Conservation (phyloP, 2,888 invertebrate genomes). For the Sycophila texana region DNA sequence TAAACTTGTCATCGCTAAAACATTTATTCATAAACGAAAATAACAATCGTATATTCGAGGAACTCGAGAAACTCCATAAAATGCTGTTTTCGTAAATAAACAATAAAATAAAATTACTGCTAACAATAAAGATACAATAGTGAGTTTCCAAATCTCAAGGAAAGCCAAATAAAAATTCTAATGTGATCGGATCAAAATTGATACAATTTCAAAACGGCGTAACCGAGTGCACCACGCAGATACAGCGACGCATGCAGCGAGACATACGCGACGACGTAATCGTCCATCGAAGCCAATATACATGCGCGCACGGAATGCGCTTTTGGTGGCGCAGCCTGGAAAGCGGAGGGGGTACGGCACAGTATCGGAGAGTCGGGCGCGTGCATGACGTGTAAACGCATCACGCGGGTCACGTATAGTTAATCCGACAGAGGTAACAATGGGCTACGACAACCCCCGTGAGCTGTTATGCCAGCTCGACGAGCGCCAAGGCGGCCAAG, state of each 20-base stretch:
- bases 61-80: not conserved
- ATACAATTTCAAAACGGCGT: too few relatives aligned
- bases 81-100: not conserved
- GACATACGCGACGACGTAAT: constrained; percentile 4
- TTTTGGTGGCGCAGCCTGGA: not conserved
- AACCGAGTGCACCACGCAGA: too few relatives aligned
- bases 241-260: not conserved
- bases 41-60: not conserved
- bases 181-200: too few relatives aligned
- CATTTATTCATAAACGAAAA: not conserved
- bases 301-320: not conserved
- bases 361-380: constrained; percentile 25
- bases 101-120: too few relatives aligned
- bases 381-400: constrained; percentile 57
- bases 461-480: constrained; percentile 47
- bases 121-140: too few relatives aligned
- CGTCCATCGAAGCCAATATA: constrained; percentile 7
- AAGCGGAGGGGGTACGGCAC: not conserved
- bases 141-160: too few relatives aligned
- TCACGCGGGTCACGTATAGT: constrained; percentile 60
- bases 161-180: too few relatives aligned
- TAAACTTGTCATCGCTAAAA: not conserved
- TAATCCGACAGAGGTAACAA: constrained; percentile 70
- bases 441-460: constrained; percentile 61
- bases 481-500: constrained; percentile 47